Percentiles rank a stretch among this genome's conserved stretches.
These are phyloP conservation scores for Trissoscelio sp. DNA, from an alignment of 2,888 invertebrate species.

Conservation along the genomic window DNA sequence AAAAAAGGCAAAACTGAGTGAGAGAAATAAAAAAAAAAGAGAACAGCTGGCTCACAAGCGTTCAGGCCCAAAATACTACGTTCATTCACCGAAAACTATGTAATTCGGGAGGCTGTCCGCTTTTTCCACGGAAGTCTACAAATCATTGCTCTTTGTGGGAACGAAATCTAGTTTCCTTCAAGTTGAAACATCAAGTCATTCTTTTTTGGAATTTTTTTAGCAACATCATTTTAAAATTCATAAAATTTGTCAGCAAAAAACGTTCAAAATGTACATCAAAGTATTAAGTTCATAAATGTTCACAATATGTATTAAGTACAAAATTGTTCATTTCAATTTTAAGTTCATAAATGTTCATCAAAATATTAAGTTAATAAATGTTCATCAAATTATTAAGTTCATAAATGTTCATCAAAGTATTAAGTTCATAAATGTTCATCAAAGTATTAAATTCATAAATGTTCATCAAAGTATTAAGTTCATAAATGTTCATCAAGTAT, in stretches of 20 bases:
- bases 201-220: no score
- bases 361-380: no score
- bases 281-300: background rate
- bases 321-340: background rate
- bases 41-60: conserved; percentile 33
- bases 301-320: background rate
- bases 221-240: no score
- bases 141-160: conserved; percentile 58
- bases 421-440: no score
- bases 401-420: no score
- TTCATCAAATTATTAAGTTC: no score
- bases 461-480: background rate
- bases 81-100: conserved; percentile 52
- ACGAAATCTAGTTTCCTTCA: conserved; percentile 46
- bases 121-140: conserved; percentile 65
- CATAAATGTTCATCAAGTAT: background rate
- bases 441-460: background rate
- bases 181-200: conserved; percentile 1
- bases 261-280: background rate
- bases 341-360: no score
- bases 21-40: background rate
- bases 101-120: conserved; percentile 55
- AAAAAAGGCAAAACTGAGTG: background rate
- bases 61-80: conserved; percentile 30
- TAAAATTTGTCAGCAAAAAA: no score